These are phyloP conservation scores for Umimayanthus chanpuru DNA, from an alignment of 92 coral and sea anemone species.

Conservation along the genomic window DNA sequence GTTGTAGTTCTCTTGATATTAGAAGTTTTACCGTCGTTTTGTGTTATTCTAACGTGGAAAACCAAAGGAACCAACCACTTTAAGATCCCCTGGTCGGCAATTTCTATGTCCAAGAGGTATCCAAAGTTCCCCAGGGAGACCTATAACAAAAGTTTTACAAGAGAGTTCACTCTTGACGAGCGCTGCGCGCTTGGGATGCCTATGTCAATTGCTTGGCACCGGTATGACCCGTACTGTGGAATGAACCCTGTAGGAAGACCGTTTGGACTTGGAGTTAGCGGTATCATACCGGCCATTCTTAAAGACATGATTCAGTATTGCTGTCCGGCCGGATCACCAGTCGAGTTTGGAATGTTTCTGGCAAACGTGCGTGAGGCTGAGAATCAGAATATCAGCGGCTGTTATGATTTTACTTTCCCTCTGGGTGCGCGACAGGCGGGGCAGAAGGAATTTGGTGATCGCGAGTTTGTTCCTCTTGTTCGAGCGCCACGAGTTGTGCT, in stretches of 20 bases:
- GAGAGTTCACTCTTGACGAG: slow-evolving; percentile 61
- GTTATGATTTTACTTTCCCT: slow-evolving; percentile 82
- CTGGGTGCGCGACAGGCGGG: slow-evolving; percentile 74
- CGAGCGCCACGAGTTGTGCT: slow-evolving; percentile 91
- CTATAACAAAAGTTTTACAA: slow-evolving; percentile 18
- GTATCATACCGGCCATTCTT: slow-evolving; percentile 73
- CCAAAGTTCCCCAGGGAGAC: neutral
- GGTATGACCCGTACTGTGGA: slow-evolving; percentile 67
- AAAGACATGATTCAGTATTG: slow-evolving; percentile 56
- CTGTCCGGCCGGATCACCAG: slow-evolving; percentile 72
- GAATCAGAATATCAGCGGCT: slow-evolving; percentile 51
- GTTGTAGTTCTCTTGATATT: neutral
- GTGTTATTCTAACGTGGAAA: slow-evolving; percentile 29
- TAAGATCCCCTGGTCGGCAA: slow-evolving; percentile 31
- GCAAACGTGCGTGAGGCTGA: slow-evolving; percentile 73
- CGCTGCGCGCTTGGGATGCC: slow-evolving; percentile 76
- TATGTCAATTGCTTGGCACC: slow-evolving; percentile 85
- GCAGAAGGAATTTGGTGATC: slow-evolving; percentile 52
- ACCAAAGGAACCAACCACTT: slow-evolving; percentile 14
- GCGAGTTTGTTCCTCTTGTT: slow-evolving; percentile 72
- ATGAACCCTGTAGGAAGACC: slow-evolving; percentile 37
- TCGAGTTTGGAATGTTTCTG: slow-evolving; percentile 75
- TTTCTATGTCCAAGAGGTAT: slow-evolving; percentile 30
- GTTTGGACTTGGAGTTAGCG: slow-evolving; percentile 64
- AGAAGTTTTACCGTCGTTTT: neutral